These are phyloP conservation scores for Drosophila truncata DNA, from an alignment of 1,140 invertebrate genomes.

Conservation along the genomic window DNA sequence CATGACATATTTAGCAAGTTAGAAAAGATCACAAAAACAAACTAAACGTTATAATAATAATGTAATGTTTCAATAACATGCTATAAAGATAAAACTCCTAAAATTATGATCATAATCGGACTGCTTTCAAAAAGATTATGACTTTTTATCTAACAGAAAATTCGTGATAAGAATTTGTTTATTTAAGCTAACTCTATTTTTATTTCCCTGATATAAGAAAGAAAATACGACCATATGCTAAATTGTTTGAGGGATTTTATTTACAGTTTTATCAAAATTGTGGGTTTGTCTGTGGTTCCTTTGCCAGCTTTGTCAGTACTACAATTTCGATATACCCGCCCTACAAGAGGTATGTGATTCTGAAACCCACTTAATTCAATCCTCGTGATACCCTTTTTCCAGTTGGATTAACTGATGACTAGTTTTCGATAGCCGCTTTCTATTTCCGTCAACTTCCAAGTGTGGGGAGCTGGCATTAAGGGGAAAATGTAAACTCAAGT, in stretches of 20 bases:
- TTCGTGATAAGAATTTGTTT: neutral
- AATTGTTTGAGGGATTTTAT: neutral
- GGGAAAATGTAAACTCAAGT: constrained; percentile 15
- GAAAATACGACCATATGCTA: neutral
- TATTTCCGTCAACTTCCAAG: constrained; percentile 14
- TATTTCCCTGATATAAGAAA: neutral
- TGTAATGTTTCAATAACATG: neutral
- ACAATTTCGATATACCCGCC: neutral
- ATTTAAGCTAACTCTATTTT: neutral
- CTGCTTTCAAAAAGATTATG: neutral
- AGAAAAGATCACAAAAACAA: neutral
- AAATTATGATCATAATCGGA: neutral
- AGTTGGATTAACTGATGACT: constrained; percentile 36
- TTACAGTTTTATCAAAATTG: constrained; percentile 5
- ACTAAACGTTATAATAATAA: no score
- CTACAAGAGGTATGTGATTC: neutral
- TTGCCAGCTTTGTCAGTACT: neutral
- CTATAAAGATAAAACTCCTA: neutral
- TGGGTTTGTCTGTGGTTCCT: neutral
- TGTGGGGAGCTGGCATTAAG: neutral
- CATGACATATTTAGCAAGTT: neutral
- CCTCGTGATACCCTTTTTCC: constrained; percentile 29
- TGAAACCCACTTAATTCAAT: constrained; percentile 9
- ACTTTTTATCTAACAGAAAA: neutral
- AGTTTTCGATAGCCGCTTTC: constrained; percentile 33